Conservation (phyloP, 1,140 invertebrate genomes). For the Drosophila setifemur region DNA sequence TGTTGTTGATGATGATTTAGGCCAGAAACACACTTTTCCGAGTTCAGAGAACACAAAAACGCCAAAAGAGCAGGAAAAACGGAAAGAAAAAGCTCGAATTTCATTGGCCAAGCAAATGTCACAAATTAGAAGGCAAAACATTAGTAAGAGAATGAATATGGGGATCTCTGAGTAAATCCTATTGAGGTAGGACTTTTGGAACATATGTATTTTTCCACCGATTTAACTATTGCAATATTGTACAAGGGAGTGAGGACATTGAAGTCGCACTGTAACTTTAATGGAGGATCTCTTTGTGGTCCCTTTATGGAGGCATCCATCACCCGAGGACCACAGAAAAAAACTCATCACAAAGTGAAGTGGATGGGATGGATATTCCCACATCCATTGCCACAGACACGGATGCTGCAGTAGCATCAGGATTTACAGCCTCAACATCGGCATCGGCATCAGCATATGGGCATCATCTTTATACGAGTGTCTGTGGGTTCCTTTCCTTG, state of each 20-base stretch:
- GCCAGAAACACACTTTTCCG: constrained; percentile 14
- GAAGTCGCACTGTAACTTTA: constrained; percentile 32
- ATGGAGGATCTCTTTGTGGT: constrained; percentile 33
- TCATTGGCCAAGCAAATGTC: constrained; percentile 66
- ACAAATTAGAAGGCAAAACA: constrained; percentile 35
- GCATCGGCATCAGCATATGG: constrained; percentile 41
- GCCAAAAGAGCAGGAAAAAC: constrained; percentile 8
- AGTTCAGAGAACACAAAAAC: constrained; percentile 11
- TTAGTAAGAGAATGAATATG: background rate
- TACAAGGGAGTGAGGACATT: background rate
- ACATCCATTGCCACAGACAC: constrained; percentile 1
- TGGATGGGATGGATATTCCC: constrained; percentile 6
- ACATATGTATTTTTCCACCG: background rate
- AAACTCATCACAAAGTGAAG: constrained; percentile 42
- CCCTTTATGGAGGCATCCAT: constrained; percentile 34
- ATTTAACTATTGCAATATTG: constrained; percentile 1
- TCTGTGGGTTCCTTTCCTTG: constrained; percentile 19
- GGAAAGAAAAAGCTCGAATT: constrained; percentile 33
- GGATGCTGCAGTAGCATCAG: constrained; percentile 22
- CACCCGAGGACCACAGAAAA: constrained; percentile 1
- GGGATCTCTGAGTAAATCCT: background rate
- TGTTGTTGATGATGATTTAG: constrained; percentile 37
- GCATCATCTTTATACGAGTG: constrained; percentile 34
- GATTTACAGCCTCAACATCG: constrained; percentile 25
- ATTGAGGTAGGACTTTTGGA: constrained; percentile 31